Evolutionary conservation across 2,797 vertebrate species (phyloP).

Genomic region (Cynodonichthys magdalenae): DNA sequence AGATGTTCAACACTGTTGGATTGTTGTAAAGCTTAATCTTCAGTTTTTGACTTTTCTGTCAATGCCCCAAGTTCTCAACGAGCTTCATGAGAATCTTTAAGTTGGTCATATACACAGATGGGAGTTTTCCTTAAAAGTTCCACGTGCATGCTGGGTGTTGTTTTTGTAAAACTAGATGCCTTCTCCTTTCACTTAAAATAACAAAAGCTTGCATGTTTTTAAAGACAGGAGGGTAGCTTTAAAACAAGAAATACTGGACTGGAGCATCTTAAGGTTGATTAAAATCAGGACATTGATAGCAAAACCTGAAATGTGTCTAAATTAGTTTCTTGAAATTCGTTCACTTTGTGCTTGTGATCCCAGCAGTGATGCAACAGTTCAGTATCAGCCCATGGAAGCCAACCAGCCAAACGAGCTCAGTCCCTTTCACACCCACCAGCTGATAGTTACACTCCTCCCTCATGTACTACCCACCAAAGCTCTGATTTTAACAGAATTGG

Average conservation of each 20-base stretch:
- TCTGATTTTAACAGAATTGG: slow-evolving; percentile 33
- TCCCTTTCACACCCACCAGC: slow-evolving; percentile 40
- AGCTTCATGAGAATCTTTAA: neutral
- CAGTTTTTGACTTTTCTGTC: slow-evolving; percentile 2
- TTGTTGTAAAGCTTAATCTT: neutral
- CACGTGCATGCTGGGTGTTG: too few species aligned
- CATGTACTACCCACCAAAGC: neutral
- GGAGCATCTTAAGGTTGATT: slow-evolving; percentile 19
- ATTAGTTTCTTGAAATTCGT: neutral
- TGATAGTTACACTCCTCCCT: slow-evolving; percentile 32
- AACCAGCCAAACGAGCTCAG: slow-evolving; percentile 48
- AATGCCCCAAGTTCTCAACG: neutral
- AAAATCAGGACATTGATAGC: neutral
- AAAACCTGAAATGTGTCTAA: neutral
- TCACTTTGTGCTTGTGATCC: slow-evolving; percentile 4
- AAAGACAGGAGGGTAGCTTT: neutral
- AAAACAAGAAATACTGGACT: slow-evolving; percentile 43
- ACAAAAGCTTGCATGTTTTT: too few species aligned
- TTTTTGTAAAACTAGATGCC: neutral
- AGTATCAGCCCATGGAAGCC: slow-evolving; percentile 54
- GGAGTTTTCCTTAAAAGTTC: neutral
- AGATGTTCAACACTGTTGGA: slow-evolving; percentile 18
- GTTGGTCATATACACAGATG: neutral
- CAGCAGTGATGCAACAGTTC: slow-evolving; percentile 55
- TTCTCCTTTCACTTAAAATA: neutral